Percentiles rank a stretch among this genome's conserved stretches.
Evolutionary conservation across 2,888 invertebrate genomes (phyloP).

Genomic region (Mythimna albipuncta): DNA sequence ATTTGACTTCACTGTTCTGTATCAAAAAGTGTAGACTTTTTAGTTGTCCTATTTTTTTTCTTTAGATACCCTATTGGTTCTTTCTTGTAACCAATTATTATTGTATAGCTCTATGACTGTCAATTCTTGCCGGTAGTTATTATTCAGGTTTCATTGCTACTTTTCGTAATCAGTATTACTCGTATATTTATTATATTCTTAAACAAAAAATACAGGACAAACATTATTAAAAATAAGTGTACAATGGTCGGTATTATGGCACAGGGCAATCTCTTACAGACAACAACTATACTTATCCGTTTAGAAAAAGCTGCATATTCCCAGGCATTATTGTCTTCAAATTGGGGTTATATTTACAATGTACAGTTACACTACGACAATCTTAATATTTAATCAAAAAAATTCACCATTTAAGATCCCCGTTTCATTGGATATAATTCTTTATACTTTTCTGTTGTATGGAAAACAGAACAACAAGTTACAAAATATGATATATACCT

Average conservation of each 20-base stretch:
- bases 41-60: not conserved
- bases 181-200: not conserved
- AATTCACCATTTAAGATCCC: not conserved
- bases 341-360: conserved; percentile 1
- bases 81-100: not conserved
- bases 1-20: not conserved
- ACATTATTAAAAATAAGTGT: no score
- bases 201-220: no score
- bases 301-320: not conserved
- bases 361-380: conserved; percentile 6
- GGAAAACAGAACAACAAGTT: no score
- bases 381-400: conserved; percentile 24
- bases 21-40: not conserved
- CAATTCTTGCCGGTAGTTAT: not conserved
- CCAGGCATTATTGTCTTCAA: not conserved
- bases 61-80: not conserved
- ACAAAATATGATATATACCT: conserved; percentile 4
- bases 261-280: no score
- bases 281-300: no score
- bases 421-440: conserved; percentile 23
- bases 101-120: not conserved
- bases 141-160: not conserved
- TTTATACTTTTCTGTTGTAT: conserved; percentile 2
- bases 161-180: not conserved
- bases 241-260: no score